These are phyloP conservation scores for Dermochelys coriacea DNA, from an alignment of 2,797 vertebrate species.

Conservation along the genomic window DNA sequence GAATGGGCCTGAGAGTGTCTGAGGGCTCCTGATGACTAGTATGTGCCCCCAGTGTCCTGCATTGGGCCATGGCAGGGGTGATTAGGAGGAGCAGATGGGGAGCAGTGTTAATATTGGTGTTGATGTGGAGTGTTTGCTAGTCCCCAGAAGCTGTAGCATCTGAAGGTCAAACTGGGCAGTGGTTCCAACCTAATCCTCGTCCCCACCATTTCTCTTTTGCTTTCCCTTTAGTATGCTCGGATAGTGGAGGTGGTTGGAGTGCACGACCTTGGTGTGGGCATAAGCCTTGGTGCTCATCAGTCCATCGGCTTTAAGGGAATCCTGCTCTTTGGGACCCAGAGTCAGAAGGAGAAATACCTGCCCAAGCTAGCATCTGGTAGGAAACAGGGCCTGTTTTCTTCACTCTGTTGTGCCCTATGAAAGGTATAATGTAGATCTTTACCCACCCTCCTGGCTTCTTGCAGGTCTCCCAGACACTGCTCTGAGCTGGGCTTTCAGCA, in stretches of 20 bases:
- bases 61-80: background rate
- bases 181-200: background rate
- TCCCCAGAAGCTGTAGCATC: background rate
- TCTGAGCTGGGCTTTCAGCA: background rate
- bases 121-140: background rate
- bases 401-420: background rate
- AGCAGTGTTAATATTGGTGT: background rate
- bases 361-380: conserved; percentile 85
- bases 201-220: background rate
- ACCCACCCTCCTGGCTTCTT: too few species aligned
- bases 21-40: background rate
- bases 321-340: conserved; percentile 84
- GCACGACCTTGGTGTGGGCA: conserved; percentile 86
- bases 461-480: background rate
- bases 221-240: conserved; percentile 82
- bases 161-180: background rate
- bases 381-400: background rate
- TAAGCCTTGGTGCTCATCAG: conserved; percentile 87
- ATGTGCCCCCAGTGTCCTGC: background rate
- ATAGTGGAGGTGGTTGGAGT: conserved; percentile 86
- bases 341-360: conserved; percentile 88
- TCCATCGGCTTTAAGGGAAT: conserved; percentile 89
- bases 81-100: background rate
- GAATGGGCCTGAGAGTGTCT: background rate
- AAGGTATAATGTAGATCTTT: background rate